A percentile compares a stretch with the other conserved stretches of the same genome.
Conservation (phyloP, 2,113 vertebrate genomes). For the Amphiprion percula region DNA sequence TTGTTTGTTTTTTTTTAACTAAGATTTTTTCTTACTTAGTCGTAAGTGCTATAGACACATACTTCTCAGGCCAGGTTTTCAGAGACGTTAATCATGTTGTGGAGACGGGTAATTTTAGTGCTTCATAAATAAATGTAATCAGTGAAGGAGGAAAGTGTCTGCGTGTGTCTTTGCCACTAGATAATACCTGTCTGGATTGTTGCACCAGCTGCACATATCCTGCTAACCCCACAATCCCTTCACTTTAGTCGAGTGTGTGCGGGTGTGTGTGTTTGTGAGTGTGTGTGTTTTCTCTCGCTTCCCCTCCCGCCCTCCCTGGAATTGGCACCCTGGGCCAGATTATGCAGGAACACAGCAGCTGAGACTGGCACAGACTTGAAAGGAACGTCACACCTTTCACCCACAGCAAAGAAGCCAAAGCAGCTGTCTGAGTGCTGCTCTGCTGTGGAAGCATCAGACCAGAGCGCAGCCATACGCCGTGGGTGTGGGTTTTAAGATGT, state of each 20-base stretch:
- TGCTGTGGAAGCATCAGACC: slow-evolving; percentile 39
- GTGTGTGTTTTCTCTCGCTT: slow-evolving; percentile 10
- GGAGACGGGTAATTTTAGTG: neutral
- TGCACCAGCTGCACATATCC: slow-evolving; percentile 28
- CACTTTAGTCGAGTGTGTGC: neutral
- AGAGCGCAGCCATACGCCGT: slow-evolving; percentile 8
- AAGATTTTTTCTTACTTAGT: too few relatives aligned
- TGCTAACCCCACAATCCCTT: slow-evolving; percentile 18
- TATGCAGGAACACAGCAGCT: slow-evolving; percentile 40
- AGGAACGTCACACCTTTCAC: slow-evolving; percentile 52
- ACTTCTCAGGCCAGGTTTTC: neutral
- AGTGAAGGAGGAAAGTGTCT: slow-evolving; percentile 22
- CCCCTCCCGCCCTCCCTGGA: slow-evolving; percentile 1
- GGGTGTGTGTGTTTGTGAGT: slow-evolving; percentile 1
- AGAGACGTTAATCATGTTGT: neutral
- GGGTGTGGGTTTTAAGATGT: slow-evolving; percentile 22
- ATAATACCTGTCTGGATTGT: slow-evolving; percentile 45
- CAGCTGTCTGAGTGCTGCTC: slow-evolving; percentile 36
- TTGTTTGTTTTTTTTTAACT: too few relatives aligned
- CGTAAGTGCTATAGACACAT: neutral
- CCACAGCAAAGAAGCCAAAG: slow-evolving; percentile 40
- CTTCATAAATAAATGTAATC: slow-evolving; percentile 29
- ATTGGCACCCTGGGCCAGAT: slow-evolving; percentile 30
- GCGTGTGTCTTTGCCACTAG: slow-evolving; percentile 12
- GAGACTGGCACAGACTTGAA: slow-evolving; percentile 45